Evolutionary conservation across 2,888 invertebrate genomes (phyloP).

Genomic region (Monoplex corrugatus): DNA sequence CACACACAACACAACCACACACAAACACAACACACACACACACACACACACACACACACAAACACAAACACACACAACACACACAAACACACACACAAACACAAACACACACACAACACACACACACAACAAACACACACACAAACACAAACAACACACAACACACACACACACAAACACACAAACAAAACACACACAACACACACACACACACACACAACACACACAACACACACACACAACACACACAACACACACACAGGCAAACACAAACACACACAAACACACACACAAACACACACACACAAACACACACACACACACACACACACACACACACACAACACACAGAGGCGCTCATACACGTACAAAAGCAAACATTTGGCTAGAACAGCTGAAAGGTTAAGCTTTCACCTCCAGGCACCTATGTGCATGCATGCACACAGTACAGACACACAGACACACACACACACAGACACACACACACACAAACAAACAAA

Average conservation of each 20-base stretch:
- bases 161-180: neutral
- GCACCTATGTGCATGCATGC: neutral
- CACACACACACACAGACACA: neutral
- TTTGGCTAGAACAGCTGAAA: too few relatives aligned
- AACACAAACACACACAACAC: too few relatives aligned
- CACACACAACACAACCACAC: neutral
- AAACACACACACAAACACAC: slow-evolving; percentile 6
- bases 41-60: slow-evolving; percentile 17
- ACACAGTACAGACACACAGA: neutral
- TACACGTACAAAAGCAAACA: neutral
- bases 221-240: neutral
- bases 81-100: too few relatives aligned
- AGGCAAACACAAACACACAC: neutral
- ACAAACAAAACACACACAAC: neutral
- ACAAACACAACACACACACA: neutral
- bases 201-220: neutral
- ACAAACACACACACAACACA: too few relatives aligned
- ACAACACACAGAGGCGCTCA: neutral
- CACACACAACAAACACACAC: too few relatives aligned
- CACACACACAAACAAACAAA: neutral
- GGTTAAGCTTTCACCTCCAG: too few relatives aligned
- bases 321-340: neutral
- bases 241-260: neutral
- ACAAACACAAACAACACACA: too few relatives aligned
- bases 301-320: neutral